Evolutionary conservation across 2,888 invertebrate genomes (phyloP).

Genomic region (Hololepta plana): DNA sequence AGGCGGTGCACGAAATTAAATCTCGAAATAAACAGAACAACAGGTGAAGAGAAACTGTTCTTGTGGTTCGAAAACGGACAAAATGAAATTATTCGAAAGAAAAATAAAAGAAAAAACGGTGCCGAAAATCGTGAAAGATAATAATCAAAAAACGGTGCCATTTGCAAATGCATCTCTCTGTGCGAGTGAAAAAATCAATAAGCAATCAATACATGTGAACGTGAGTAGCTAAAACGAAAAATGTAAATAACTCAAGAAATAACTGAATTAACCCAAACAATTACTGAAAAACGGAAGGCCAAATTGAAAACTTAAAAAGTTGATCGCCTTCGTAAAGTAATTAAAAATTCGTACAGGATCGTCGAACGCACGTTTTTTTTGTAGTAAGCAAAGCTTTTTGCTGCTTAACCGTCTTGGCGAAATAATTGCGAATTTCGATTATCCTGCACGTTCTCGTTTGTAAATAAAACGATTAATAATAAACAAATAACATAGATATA

Average conservation of each 20-base stretch:
- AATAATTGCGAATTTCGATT: too few relatives aligned
- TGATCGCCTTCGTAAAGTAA: constrained; percentile 5
- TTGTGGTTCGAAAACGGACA: constrained; percentile 1
- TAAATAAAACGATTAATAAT: constrained; percentile 7
- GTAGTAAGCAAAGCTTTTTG: too few relatives aligned
- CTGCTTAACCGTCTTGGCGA: too few relatives aligned
- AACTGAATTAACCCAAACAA: constrained; percentile 12
- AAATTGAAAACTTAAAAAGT: constrained; percentile 7
- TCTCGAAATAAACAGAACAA: constrained; percentile 11
- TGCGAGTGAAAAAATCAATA: constrained; percentile 26
- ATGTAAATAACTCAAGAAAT: constrained; percentile 21
- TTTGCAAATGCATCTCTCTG: constrained; percentile 28
- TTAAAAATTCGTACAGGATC: too few relatives aligned
- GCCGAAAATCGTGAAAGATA: constrained; percentile 23
- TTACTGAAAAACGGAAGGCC: too few relatives aligned
- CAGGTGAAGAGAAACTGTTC: too few relatives aligned
- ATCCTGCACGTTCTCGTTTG: too few relatives aligned
- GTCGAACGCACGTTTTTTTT: too few relatives aligned
- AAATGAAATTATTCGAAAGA: neutral
- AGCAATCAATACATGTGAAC: constrained; percentile 54
- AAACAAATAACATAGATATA: constrained; percentile 8
- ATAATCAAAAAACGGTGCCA: constrained; percentile 28
- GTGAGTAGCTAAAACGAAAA: constrained; percentile 43
- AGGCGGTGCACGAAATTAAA: constrained; percentile 23
- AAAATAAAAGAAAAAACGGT: too few relatives aligned